Base-by-base conservation (phyloP, 1,140 invertebrate genomes). In the Brachionus calyciflorus region DNA sequence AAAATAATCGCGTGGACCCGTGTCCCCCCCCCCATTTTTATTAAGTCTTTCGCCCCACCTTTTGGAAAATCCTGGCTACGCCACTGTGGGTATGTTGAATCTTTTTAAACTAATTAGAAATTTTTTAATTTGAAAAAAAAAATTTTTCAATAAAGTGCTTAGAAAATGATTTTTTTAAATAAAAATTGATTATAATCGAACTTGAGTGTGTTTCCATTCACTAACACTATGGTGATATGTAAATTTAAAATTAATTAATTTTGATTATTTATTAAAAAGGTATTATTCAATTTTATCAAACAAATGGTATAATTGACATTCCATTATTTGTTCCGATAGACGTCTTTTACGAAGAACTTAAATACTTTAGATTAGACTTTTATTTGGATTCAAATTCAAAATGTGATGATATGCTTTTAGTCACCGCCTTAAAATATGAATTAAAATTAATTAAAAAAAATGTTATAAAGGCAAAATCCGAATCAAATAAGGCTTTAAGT, bases 241-340 rank as follows among this genome's bases (percentile, higher is more conserved):
- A n/a, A n/a, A n/a, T n/a, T n/a, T n/a, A n/a, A n/a, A n/a, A 44
- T 44, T 44, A 44, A 12, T 44, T 44, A 44, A 12, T 12, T 44
- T 44, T 44, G 41, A 1, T 44, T 2, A 44, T 2, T 2, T 44
- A 12, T 44, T 5, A 5, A n/a, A 17, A 57, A 60, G 55, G 55
- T 7, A 37, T 60, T 21, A 51, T 73, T 46, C 51, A 49, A 73
- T 55, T 73, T 73, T 73, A 73, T 41, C 46, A 49, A 51, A 51
- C 69, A 41, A 51, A 30, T 40, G 69, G 69, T 9, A 51, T 51
- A 10, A 26, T 73, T 12, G 69, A 73, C 28, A 73, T 41, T 51
- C 69, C 69, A 14, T 1, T 33, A 7, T 73, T 73, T 17, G 69
- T 73, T 24, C 44, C 69, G 10, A 30, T 73, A 19, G 69, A 73